Evolutionary conservation across 2,113 vertebrate genomes (phyloP), one percentile per base, ranked within the genome.

Genomic region (Scatophagus argus): DNA sequence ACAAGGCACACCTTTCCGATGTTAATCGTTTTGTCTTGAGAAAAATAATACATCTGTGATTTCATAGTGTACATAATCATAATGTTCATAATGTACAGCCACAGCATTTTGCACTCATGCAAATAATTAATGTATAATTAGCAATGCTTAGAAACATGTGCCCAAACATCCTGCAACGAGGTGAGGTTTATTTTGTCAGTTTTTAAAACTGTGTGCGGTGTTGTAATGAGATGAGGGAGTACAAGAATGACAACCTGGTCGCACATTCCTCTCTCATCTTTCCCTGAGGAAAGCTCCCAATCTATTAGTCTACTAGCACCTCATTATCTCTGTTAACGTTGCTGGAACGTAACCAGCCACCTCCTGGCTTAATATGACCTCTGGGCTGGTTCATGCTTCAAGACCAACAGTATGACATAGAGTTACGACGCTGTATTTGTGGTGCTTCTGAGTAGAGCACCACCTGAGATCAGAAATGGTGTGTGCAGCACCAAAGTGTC

Each of bases 251-350:
- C 71, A 70, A 61, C 29, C 43, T 74, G 44, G 8, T 25, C 58
- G 16, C 43, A 54, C 63, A 70, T 6, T 32, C 36, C 25, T 29
- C 44, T 68, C 49, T 71, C 19, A 23, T 73, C 55, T 49, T 17
- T 46, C 52, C 55, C 70, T 8, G 16, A 55, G 51, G 36, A 68
- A 62, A 52, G 56, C 67, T 58, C 56, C 54, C 44, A 38, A 29
- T 55, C n/a, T n/a, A 65, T 27, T 46, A 58, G 29, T 68, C 54
- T 25, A 51, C 68, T 62, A 49, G 19, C 41, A 13, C 14, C 58
- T 81, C 56, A 54, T 81, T 77, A 77, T 43, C 34, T 59, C 36
- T 51, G 41, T 56, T 66, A 44, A 31, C 51, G 44, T 11, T 58
- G 32, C 51, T 64, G 58, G 65, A 76, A n/a, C 27, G 31, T 4